phyloP scores from a whole-genome alignment of 92 coral and sea anemone genomes.

The Actinostola sp. region DNA sequence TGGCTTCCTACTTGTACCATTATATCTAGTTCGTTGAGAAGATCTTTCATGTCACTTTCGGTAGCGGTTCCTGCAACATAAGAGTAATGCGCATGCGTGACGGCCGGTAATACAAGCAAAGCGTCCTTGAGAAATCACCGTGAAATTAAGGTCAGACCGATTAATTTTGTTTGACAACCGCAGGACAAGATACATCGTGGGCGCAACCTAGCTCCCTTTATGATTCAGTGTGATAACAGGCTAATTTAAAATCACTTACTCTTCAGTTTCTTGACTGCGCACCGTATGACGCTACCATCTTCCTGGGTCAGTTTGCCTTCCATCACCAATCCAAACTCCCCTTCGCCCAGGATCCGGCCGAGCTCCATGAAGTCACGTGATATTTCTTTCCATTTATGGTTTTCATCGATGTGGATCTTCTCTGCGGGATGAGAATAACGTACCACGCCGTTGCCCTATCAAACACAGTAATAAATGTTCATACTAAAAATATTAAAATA shows the following conservation, averaged over 20 bases:
- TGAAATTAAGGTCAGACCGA: too few relatives aligned
- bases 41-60: constrained; percentile 90
- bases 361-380: constrained; percentile 66
- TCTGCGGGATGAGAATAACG: constrained; percentile 27
- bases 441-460: constrained; percentile 22
- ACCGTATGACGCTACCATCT: constrained; percentile 46
- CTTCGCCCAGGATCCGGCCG: constrained; percentile 86
- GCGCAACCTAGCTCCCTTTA: too few relatives aligned
- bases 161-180: too few relatives aligned
- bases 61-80: constrained; percentile 73
- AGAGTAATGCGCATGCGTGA: not conserved
- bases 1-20: constrained; percentile 83
- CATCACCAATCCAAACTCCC: constrained; percentile 89
- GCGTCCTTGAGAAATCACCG: too few relatives aligned
- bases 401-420: constrained; percentile 19
- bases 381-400: constrained; percentile 75
- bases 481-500: too few relatives aligned
- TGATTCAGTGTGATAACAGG: too few relatives aligned
- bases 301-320: constrained; percentile 73
- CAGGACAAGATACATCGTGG: too few relatives aligned
- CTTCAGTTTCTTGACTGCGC: constrained; percentile 88
- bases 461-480: too few relatives aligned
- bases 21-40: constrained; percentile 86
- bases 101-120: too few relatives aligned
- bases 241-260: too few relatives aligned